These are phyloP conservation scores for Holocentrus rufus DNA, from an alignment of 2,797 vertebrate species.

Conservation along the genomic window DNA sequence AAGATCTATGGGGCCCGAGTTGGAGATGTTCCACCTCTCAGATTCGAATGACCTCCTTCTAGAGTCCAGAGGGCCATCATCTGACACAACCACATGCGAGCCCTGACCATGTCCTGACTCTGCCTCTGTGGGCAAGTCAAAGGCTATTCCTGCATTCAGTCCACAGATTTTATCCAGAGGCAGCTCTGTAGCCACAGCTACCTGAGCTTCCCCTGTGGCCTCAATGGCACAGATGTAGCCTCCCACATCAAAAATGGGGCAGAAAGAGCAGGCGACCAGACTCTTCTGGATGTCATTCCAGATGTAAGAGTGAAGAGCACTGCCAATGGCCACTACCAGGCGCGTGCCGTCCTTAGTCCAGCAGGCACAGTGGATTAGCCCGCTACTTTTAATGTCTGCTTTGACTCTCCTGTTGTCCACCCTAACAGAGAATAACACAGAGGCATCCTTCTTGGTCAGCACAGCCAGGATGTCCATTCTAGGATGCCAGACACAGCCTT, in stretches of 20 bases:
- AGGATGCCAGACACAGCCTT: conserved; percentile 97
- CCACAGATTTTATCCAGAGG: conserved; percentile 91
- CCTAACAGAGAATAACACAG: conserved; percentile 86
- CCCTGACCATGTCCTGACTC: conserved; percentile 65
- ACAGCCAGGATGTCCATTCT: conserved; percentile 87
- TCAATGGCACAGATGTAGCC: conserved; percentile 88
- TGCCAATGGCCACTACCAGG: conserved; percentile 92
- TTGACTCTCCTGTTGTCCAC: conserved; percentile 85
- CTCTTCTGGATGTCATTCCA: conserved; percentile 92
- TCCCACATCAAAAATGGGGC: conserved; percentile 89
- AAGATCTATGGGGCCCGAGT: conserved; percentile 85
- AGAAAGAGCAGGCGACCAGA: conserved; percentile 86
- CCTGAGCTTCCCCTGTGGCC: conserved; percentile 83
- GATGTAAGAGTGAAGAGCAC: conserved; percentile 89
- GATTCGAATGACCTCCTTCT: conserved; percentile 81
- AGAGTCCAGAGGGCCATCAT: conserved; percentile 71
- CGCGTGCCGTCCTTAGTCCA: conserved; percentile 93
- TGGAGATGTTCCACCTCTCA: conserved; percentile 77
- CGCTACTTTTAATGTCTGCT: conserved; percentile 84
- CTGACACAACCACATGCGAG: conserved; percentile 62
- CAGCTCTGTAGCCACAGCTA: conserved; percentile 90
- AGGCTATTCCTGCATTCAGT: conserved; percentile 84
- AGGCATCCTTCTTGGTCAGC: conserved; percentile 89
- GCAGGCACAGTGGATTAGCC: conserved; percentile 90
- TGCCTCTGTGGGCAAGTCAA: conserved; percentile 77